These are phyloP conservation scores for Oxyteleia sp. DNA, from an alignment of 2,888 invertebrate genomes.

Conservation along the genomic window DNA sequence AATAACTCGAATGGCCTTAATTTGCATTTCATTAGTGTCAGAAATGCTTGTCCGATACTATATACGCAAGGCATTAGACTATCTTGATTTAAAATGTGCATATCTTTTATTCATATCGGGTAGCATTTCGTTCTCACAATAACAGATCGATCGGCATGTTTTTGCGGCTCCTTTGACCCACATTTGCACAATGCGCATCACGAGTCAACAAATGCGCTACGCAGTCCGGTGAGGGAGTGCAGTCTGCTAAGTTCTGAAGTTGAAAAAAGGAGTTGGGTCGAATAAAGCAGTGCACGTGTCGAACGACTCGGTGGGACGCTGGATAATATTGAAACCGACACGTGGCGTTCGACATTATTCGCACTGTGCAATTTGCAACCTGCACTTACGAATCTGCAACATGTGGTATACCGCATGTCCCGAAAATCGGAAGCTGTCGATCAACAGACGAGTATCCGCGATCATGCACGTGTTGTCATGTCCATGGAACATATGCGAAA, in stretches of 20 bases:
- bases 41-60: conserved; percentile 23
- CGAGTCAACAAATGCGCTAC: too few relatives aligned
- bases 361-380: conserved; percentile 70
- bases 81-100: conserved; percentile 50
- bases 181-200: too few relatives aligned
- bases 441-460: neutral
- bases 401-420: conserved; percentile 75
- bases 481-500: conserved; percentile 23
- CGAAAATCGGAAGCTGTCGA: conserved; percentile 64
- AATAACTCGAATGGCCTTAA: conserved; percentile 27
- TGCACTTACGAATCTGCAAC: conserved; percentile 75
- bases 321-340: conserved; percentile 75
- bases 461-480: conserved; percentile 3
- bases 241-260: too few relatives aligned
- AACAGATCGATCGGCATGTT: too few relatives aligned
- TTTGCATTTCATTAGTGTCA: conserved; percentile 54
- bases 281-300: conserved; percentile 61
- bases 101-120: conserved; percentile 66
- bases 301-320: conserved; percentile 30
- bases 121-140: too few relatives aligned
- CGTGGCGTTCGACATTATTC: conserved; percentile 62
- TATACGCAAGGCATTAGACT: conserved; percentile 25
- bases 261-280: too few relatives aligned
- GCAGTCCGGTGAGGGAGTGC: too few relatives aligned
- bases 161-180: too few relatives aligned